phyloP scores from a whole-genome alignment of 2,113 vertebrate genomes.

The Petrocephalus microphthalmus region DNA sequence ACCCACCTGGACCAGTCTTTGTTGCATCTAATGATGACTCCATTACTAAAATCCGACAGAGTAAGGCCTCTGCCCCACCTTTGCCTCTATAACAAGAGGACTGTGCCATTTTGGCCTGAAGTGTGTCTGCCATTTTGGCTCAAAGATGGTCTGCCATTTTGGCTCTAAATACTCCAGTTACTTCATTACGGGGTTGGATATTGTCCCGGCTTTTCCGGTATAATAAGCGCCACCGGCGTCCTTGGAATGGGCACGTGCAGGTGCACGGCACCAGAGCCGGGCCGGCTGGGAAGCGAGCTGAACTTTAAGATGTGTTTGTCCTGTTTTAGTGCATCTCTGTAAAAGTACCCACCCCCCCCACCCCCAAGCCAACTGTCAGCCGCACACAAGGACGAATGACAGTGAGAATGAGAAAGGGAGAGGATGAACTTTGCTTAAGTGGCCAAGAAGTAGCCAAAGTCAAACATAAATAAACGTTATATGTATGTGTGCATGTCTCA shows the following conservation, averaged over 20 bases:
- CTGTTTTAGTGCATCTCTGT: conserved; percentile 4
- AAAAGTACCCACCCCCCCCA: not conserved
- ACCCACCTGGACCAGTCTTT: not conserved
- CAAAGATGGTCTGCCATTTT: not conserved
- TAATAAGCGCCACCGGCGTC: not conserved
- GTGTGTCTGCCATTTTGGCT: not conserved
- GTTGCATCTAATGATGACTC: not conserved
- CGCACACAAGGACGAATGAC: not conserved
- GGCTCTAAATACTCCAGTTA: not conserved
- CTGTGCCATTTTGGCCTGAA: not conserved
- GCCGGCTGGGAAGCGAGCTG: not conserved
- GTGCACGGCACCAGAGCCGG: not conserved
- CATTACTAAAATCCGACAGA: not conserved
- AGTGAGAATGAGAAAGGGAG: not conserved
- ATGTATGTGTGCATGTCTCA: conserved; percentile 42
- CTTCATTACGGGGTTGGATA: not conserved
- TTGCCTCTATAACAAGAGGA: not conserved
- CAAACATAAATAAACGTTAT: conserved; percentile 24
- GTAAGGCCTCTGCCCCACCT: not conserved
- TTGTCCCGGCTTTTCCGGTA: not conserved
- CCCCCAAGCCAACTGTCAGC: conserved; percentile 8
- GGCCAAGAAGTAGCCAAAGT: conserved; percentile 22
- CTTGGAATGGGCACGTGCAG: not conserved
- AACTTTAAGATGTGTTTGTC: conserved; percentile 19
- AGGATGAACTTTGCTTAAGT: conserved; percentile 31